A percentile compares a stretch with the other conserved stretches of the same genome.
Conservation (phyloP, 2,113 vertebrate species). For the Neodontobutis hainanensis region DNA sequence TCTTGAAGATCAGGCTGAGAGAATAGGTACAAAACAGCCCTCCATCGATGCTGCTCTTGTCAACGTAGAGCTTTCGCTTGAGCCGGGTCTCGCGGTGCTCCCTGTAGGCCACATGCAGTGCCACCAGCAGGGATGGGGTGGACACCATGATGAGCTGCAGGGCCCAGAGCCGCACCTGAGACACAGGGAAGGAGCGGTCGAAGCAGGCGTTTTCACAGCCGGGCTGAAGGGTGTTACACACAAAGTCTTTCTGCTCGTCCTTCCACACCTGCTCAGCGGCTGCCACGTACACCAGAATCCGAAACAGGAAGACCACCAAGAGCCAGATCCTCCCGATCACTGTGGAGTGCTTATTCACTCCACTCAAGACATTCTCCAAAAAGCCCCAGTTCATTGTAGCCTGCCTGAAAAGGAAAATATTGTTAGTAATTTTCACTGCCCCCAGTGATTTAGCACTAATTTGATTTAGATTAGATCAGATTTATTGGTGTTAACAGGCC, state of each 20-base stretch:
- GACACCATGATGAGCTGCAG: constrained; percentile 90
- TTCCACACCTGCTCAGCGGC: constrained; percentile 90
- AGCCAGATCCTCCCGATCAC: constrained; percentile 86
- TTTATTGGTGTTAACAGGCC: too few species aligned
- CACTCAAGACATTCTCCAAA: constrained; percentile 84
- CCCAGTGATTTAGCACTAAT: too few species aligned
- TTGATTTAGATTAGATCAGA: too few species aligned
- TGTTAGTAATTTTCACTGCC: neutral
- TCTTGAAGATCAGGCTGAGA: constrained; percentile 85
- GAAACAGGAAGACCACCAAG: constrained; percentile 84
- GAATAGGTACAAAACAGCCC: constrained; percentile 85
- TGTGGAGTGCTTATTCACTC: constrained; percentile 89
- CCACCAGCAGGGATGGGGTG: constrained; percentile 86
- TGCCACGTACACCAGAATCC: constrained; percentile 84
- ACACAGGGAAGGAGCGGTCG: constrained; percentile 89
- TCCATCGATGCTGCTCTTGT: constrained; percentile 79
- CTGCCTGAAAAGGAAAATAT: neutral
- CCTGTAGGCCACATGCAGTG: constrained; percentile 85
- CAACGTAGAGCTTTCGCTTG: constrained; percentile 75
- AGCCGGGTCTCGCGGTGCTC: constrained; percentile 80
- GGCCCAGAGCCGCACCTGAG: constrained; percentile 88
- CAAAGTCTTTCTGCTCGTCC: constrained; percentile 85
- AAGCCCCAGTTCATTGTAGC: constrained; percentile 87
- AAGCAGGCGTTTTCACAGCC: constrained; percentile 91
- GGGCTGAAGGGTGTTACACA: constrained; percentile 86